phyloP scores from a whole-genome alignment of 2,888 invertebrate genomes.

The Desoria tigrina region DNA sequence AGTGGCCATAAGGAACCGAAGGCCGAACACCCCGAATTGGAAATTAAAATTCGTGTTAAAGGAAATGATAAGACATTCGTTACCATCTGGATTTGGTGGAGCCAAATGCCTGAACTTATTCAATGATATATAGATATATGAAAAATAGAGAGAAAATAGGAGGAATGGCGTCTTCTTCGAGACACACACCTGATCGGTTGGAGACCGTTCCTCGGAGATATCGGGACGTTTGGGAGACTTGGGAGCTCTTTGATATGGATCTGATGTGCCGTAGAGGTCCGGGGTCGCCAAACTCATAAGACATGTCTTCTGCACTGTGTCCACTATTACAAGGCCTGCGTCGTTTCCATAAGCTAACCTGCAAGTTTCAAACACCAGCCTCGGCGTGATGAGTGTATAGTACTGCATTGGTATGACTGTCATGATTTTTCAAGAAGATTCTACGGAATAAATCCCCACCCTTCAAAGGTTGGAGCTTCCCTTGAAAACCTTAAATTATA shows the following conservation, averaged over 20 bases:
- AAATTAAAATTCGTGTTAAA: neutral
- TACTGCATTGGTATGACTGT: no score
- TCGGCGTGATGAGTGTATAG: neutral
- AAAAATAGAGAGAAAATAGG: constrained; percentile 12
- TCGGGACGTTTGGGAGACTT: constrained; percentile 70
- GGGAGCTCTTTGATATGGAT: constrained; percentile 80
- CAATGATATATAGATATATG: neutral
- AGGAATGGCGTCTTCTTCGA: neutral
- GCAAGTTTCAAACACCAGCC: constrained; percentile 53
- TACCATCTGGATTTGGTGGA: neutral
- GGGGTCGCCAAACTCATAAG: constrained; percentile 85
- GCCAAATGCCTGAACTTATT: constrained; percentile 2
- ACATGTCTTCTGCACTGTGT: constrained; percentile 86
- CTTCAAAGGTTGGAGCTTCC: no score
- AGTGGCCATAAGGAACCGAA: constrained; percentile 16
- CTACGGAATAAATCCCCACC: no score
- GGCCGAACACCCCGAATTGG: neutral
- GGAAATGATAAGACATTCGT: neutral
- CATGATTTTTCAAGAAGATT: no score
- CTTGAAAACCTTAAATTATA: no score
- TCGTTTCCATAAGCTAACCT: constrained; percentile 98
- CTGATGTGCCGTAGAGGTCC: constrained; percentile 85
- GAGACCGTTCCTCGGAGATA: constrained; percentile 49
- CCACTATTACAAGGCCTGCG: constrained; percentile 90
- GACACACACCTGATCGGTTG: constrained; percentile 48